Base-by-base conservation (phyloP, 2,113 vertebrate genomes). In the Stegastes partitus region DNA sequence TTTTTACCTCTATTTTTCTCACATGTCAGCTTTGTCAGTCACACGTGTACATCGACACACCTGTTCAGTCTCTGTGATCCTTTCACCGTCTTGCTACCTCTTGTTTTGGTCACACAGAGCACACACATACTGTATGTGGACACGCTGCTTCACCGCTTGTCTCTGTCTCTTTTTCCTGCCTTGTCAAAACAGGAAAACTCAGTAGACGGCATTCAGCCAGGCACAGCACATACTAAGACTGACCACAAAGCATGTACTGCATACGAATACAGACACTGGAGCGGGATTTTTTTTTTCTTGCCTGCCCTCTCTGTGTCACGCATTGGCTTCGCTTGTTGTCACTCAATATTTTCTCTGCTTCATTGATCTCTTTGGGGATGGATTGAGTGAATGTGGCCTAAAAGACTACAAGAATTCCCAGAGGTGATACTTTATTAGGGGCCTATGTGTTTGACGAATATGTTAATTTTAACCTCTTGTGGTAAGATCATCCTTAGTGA, bases 151-250 rank as follows among this genome's bases (percentile, higher is more conserved):
- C 70, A 67, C 58, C 44, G 57, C 57, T 62, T 63, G 61, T 51
- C 39, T 69, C 23, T 26, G 26, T 55, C 19, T 5, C 31, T 34
- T 34, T 34, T 34, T 34, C 31, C 31, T 9, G 2, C 16, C 10
- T 19, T 75, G 68, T 89, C 71, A 66, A 81, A 74, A 74, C 54
- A 69, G 47, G 66, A 56, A 44, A 68, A 37, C 55, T 57, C 64
- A 70, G 74, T 18, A 42, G 31, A 74, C 49, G 55, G 42, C 12
- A 22, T 45, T 78, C 74, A 76, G 53, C 44, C 61, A 57, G 23
- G 25, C 53, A 62, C 45, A 65, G 50, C 70, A 69, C 5, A 19
- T 74, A 21, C 34, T 56, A 23, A 73, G 50, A 66, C 6, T 57
- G 34, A 62, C 56, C 47, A 70, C 12, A 44, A 54, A 53, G 23